Evolutionary conservation across 2,888 invertebrate genomes (phyloP).

Genomic region (Imbricaverruca yamaguchii): DNA sequence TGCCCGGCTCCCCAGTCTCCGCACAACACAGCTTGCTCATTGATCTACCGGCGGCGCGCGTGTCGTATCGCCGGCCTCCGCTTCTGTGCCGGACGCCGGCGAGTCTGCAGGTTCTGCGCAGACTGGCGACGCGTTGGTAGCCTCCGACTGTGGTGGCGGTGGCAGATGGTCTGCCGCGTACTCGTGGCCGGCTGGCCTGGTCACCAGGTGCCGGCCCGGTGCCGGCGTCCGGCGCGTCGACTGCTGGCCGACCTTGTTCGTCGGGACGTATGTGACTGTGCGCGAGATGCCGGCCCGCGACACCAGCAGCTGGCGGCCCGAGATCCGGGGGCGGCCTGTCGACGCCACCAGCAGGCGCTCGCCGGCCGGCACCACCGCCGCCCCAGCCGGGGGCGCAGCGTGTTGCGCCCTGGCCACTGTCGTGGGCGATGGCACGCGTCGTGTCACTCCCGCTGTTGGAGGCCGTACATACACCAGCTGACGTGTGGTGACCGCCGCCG

Average conservation of each 20-base stretch:
- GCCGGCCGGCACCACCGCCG: no score
- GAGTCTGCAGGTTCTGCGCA: neutral
- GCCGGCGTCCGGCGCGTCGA: neutral
- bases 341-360: neutral
- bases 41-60: neutral
- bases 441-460: no score
- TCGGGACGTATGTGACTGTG: conserved; percentile 17
- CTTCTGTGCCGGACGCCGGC: neutral
- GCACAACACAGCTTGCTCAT: neutral
- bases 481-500: no score
- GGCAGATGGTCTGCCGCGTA: neutral
- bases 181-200: neutral
- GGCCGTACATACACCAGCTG: no score
- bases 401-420: no score
- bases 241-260: neutral
- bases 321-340: neutral
- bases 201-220: neutral
- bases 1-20: neutral
- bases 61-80: neutral
- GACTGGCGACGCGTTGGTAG: no score
- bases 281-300: neutral
- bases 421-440: no score
- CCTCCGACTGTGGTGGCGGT: neutral
- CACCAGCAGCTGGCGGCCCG: neutral
- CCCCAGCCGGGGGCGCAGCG: no score